Evolutionary conservation across 2,888 invertebrate species (phyloP).

Genomic region (Drosophila mercatorum): DNA sequence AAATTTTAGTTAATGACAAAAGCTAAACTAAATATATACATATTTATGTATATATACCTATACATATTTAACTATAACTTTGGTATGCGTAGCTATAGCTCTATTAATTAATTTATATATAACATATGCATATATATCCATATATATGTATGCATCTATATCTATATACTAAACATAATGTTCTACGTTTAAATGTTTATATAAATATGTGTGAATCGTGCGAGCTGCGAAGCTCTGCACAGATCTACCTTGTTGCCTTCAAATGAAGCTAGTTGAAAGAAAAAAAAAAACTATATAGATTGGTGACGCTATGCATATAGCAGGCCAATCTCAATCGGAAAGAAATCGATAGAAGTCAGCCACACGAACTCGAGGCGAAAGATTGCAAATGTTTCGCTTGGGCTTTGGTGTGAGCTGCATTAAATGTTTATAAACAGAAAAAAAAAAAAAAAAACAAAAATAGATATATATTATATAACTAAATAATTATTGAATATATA

Average conservation of each 20-base stretch:
- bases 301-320: not conserved
- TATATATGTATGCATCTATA: constrained; percentile 20
- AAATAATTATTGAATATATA: constrained; percentile 19
- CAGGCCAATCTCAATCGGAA: constrained; percentile 20
- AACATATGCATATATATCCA: constrained; percentile 27
- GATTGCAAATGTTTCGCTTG: constrained; percentile 58
- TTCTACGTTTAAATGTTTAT: constrained; percentile 57
- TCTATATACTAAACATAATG: constrained; percentile 42
- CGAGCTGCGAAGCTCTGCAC: constrained; percentile 52
- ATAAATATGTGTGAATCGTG: constrained; percentile 63
- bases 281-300: constrained; percentile 13
- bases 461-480: constrained; percentile 27
- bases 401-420: constrained; percentile 28
- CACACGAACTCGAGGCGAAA: constrained; percentile 23
- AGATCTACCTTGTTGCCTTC: constrained; percentile 84
- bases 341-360: constrained; percentile 6
- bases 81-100: constrained; percentile 68
- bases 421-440: constrained; percentile 48
- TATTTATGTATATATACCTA: not conserved
- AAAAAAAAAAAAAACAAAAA: not conserved
- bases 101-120: constrained; percentile 69
- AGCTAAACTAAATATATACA: constrained; percentile 26
- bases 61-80: constrained; percentile 30
- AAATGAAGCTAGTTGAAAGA: constrained; percentile 83
- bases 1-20: constrained; percentile 62